A percentile compares a stretch with the other conserved stretches of the same genome.
phyloP scores from a whole-genome alignment of 2,113 vertebrate species.

The Labeo rohita region DNA sequence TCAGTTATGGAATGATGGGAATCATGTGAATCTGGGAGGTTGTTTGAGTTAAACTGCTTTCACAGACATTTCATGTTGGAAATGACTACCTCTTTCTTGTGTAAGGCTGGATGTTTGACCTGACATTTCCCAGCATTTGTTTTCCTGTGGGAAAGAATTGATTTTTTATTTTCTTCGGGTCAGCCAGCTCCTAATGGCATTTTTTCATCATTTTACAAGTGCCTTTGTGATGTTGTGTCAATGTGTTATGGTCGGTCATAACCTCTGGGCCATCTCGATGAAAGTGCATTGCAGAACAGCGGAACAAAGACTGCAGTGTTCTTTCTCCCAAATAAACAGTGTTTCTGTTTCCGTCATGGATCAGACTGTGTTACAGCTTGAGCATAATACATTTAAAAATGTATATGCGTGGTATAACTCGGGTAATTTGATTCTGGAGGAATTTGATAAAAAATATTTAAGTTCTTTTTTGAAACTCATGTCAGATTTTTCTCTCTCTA shows the following conservation, averaged over 20 bases:
- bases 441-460: background rate
- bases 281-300: background rate
- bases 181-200: background rate
- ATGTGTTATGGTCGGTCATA: background rate
- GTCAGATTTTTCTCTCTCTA: background rate
- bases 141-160: constrained; percentile 27
- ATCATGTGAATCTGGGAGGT: background rate
- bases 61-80: background rate
- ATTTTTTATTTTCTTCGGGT: background rate
- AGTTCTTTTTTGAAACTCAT: background rate
- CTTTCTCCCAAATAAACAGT: background rate
- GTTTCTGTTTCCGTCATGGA: background rate
- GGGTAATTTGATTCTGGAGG: background rate
- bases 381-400: background rate
- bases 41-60: background rate
- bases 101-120: background rate
- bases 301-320: background rate
- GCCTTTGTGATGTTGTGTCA: constrained; percentile 28
- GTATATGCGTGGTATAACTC: background rate
- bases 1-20: background rate
- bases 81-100: background rate
- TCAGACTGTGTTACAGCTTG: background rate
- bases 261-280: constrained; percentile 1
- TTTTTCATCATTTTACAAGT: constrained; percentile 1
- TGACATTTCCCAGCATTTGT: background rate